Percentiles rank a stretch among this genome's conserved stretches.
Conservation (phyloP, 2,113 vertebrate species). For the Trichomycterus rosablanca region DNA sequence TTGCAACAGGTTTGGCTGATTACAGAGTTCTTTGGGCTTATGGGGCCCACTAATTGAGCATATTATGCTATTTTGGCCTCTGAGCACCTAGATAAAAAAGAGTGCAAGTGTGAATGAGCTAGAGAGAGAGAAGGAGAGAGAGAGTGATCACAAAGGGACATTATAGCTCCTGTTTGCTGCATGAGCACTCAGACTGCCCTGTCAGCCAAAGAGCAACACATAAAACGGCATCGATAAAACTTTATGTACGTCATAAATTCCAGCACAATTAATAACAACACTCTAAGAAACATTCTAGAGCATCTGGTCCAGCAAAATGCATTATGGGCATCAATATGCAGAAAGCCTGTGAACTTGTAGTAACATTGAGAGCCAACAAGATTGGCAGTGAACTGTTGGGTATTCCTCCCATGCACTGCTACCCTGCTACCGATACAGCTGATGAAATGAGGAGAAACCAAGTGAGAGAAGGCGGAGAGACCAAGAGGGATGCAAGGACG, state of each 20-base stretch:
- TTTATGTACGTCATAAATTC: conserved; percentile 67
- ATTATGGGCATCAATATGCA: conserved; percentile 57
- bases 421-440: conserved; percentile 56
- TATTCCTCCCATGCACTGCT: conserved; percentile 56
- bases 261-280: conserved; percentile 68
- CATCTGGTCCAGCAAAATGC: conserved; percentile 58
- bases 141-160: conserved; percentile 23
- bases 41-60: conserved; percentile 46
- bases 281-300: conserved; percentile 57
- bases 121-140: conserved; percentile 9
- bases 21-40: conserved; percentile 24
- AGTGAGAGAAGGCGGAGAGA: conserved; percentile 9
- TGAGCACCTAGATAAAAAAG: conserved; percentile 13
- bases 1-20: conserved; percentile 19
- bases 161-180: conserved; percentile 15
- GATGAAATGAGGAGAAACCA: conserved; percentile 58
- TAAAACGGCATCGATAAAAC: conserved; percentile 63
- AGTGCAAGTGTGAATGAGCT: not conserved
- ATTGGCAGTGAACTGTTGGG: conserved; percentile 56
- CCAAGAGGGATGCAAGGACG: conserved; percentile 6
- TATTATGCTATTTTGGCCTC: conserved; percentile 43
- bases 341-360: conserved; percentile 54
- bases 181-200: conserved; percentile 31
- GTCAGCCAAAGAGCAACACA: conserved; percentile 39
- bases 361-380: conserved; percentile 53